Percentiles rank a stretch among this genome's conserved stretches.
phyloP scores from a whole-genome alignment of 2,888 invertebrate genomes.

The Xestoiulus laeticollis region DNA sequence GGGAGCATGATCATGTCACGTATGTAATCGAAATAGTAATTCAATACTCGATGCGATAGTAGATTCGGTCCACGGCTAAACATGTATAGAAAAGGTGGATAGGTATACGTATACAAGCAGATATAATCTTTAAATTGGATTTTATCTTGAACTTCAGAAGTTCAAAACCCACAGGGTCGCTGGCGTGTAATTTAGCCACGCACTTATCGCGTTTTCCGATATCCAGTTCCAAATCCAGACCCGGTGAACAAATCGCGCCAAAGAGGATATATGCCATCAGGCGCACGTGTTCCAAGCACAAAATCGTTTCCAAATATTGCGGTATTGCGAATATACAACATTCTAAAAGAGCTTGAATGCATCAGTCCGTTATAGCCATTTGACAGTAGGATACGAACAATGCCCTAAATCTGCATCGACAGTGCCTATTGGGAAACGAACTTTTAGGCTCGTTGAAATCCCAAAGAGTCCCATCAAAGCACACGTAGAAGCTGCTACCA shows the following conservation, averaged over 20 bases:
- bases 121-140: slow-evolving; percentile 11
- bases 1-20: slow-evolving; percentile 17
- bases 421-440: not conserved
- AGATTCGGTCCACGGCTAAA: not conserved
- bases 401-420: not conserved
- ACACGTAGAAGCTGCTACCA: not conserved
- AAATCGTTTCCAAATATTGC: slow-evolving; percentile 1
- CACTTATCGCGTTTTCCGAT: slow-evolving; percentile 24
- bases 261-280: not conserved
- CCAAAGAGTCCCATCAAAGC: not conserved
- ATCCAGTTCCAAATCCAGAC: not conserved
- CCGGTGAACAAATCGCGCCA: not conserved
- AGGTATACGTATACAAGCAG: not conserved
- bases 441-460: not conserved
- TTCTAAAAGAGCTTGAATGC: not conserved
- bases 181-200: not conserved
- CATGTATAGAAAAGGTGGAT: not conserved
- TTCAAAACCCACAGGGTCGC: not conserved
- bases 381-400: not conserved
- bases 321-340: not conserved
- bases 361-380: not conserved
- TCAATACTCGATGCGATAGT: slow-evolving; percentile 29
- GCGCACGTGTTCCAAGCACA: not conserved
- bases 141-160: not conserved
- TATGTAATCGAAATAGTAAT: slow-evolving; percentile 23